phyloP scores from a whole-genome alignment of 2,113 vertebrate species.

The Semicossyphus pulcher region DNA sequence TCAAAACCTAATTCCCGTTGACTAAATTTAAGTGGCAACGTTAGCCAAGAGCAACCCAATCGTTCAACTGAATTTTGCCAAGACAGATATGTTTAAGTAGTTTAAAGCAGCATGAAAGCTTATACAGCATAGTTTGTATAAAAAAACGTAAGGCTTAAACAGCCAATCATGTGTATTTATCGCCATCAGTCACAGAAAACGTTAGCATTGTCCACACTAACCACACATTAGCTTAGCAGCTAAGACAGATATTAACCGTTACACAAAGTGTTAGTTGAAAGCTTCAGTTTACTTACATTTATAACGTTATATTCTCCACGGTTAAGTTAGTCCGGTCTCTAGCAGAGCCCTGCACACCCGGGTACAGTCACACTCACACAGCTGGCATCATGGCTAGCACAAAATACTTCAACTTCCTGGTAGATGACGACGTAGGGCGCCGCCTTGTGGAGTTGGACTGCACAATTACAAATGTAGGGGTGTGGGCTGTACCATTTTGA shows the following conservation, averaged over 20 bases:
- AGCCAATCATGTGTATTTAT: no score
- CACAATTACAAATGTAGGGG: neutral
- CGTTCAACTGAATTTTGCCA: no score
- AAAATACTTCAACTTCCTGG: slow-evolving; percentile 23
- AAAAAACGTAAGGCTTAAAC: neutral
- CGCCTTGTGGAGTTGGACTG: accelerated
- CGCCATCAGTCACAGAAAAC: neutral
- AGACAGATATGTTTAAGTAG: no score
- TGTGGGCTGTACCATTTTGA: neutral
- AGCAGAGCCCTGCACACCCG: neutral
- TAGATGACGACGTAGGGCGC: neutral
- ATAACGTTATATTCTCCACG: neutral
- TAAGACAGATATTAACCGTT: accelerated
- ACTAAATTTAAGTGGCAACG: neutral
- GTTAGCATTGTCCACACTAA: neutral
- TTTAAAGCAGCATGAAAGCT: no score
- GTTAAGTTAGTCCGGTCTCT: neutral
- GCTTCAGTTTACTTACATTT: slow-evolving; percentile 18
- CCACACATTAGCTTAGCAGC: neutral
- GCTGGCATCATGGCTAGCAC: neutral
- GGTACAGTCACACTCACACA: neutral
- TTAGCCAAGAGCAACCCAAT: neutral
- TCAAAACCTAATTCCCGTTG: neutral
- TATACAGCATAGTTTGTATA: accelerated
- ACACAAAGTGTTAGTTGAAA: accelerated